Percentiles rank a stretch among this genome's conserved stretches.
Evolutionary conservation across 2,888 invertebrate species (phyloP).

Genomic region (Sabatieria punctata): DNA sequence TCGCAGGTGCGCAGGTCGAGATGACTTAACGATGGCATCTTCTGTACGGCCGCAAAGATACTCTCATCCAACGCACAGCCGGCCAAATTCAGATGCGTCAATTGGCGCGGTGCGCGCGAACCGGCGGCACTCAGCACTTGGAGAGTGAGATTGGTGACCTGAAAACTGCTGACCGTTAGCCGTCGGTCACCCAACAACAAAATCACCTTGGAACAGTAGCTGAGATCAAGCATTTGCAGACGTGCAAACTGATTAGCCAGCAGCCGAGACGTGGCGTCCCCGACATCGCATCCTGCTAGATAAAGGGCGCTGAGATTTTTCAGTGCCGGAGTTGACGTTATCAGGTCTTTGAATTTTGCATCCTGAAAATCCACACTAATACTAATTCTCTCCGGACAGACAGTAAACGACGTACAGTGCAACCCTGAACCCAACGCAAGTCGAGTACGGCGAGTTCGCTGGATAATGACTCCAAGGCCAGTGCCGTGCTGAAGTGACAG

Average conservation of each 20-base stretch:
- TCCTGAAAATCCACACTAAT: conserved; percentile 7
- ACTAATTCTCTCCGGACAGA: too few relatives aligned
- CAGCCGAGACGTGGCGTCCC: conserved; percentile 7
- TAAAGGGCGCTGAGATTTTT: neutral
- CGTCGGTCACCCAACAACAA: neutral
- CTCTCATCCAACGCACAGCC: neutral
- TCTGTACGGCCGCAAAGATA: neutral
- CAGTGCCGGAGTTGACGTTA: neutral
- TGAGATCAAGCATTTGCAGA: conserved; percentile 1
- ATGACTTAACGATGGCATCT: neutral
- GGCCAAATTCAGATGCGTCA: neutral
- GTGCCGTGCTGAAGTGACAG: neutral
- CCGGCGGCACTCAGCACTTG: neutral
- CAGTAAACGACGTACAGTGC: too few relatives aligned
- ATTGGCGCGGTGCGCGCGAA: neutral
- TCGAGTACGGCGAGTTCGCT: neutral
- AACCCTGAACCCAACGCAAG: conserved; percentile 3
- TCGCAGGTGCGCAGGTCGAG: neutral
- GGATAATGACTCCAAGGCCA: neutral
- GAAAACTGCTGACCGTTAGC: neutral
- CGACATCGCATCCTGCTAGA: conserved; percentile 5
- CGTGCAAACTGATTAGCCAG: conserved; percentile 6
- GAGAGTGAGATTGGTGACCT: neutral
- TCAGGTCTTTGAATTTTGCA: conserved; percentile 1
- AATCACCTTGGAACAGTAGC: conserved; percentile 3